A percentile compares a stretch with the other conserved stretches of the same genome.
Conservation (phyloP, 2,113 vertebrate species). For the Misgurnus mizolepis region DNA sequence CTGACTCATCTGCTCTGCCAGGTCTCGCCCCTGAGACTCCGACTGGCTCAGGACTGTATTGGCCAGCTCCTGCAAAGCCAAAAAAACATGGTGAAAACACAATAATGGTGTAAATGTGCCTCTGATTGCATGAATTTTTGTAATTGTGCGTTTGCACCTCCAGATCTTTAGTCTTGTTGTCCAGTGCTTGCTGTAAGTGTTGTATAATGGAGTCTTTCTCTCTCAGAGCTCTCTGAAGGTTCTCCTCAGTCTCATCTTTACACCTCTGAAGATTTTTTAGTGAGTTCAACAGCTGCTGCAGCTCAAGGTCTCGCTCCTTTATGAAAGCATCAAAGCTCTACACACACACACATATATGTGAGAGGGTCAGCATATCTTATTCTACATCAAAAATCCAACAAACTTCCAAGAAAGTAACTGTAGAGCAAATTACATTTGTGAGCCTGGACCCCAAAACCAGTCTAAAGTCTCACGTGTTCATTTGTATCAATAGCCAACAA, state of each 20-base stretch:
- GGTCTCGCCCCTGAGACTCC: slow-evolving; percentile 64
- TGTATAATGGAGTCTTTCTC: slow-evolving; percentile 80
- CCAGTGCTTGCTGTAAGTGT: slow-evolving; percentile 75
- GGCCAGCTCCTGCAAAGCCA: slow-evolving; percentile 66
- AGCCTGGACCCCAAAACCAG: too few relatives aligned
- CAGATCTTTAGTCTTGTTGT: slow-evolving; percentile 76
- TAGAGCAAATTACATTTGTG: too few relatives aligned
- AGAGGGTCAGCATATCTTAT: neutral
- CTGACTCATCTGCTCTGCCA: slow-evolving; percentile 75
- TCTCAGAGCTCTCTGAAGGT: slow-evolving; percentile 77
- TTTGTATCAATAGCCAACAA: too few relatives aligned
- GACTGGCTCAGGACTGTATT: slow-evolving; percentile 68
- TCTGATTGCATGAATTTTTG: neutral
- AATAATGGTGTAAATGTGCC: neutral
- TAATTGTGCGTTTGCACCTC: slow-evolving; percentile 70
- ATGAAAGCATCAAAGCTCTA: slow-evolving; percentile 80
- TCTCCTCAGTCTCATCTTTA: slow-evolving; percentile 79
- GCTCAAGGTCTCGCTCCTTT: slow-evolving; percentile 82
- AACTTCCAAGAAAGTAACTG: neutral
- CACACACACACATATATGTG: neutral
- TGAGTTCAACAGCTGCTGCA: slow-evolving; percentile 79
- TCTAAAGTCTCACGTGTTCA: too few relatives aligned
- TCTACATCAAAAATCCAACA: neutral
- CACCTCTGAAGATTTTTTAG: slow-evolving; percentile 77
- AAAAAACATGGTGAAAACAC: neutral